These are phyloP conservation scores for Ictalurus punctatus DNA, from an alignment of 2,113 vertebrate species.

Conservation along the genomic window DNA sequence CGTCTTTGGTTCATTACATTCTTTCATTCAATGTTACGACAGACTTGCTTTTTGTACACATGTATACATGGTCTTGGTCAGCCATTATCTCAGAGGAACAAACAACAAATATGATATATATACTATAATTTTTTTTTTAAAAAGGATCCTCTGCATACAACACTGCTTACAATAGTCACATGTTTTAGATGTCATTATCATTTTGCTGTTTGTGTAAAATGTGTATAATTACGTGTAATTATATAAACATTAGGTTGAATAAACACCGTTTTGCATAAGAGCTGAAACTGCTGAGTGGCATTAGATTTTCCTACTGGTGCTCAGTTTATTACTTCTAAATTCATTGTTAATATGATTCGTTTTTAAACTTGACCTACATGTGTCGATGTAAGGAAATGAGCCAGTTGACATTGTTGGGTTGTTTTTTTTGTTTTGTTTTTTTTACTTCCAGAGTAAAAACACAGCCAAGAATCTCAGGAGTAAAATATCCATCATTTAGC, in stretches of 20 bases:
- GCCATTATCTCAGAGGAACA: background rate
- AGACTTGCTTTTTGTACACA: background rate
- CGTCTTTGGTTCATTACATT: background rate
- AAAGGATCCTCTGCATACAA: background rate
- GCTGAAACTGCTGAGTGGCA: background rate
- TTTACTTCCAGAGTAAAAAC: background rate
- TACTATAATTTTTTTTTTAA: background rate
- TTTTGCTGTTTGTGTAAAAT: background rate
- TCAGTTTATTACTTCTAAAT: background rate
- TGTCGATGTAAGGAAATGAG: background rate
- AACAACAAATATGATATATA: background rate
- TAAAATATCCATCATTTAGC: background rate
- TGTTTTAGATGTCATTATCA: background rate
- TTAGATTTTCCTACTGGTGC: background rate
- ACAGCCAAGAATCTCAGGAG: conserved; percentile 1
- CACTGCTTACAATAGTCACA: background rate
- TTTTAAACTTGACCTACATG: background rate
- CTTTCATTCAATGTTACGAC: background rate
- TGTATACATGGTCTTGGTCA: background rate
- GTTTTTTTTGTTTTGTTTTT: background rate
- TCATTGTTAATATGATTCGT: background rate
- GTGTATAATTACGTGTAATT: background rate
- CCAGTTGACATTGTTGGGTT: background rate
- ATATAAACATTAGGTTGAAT: background rate
- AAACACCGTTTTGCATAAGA: background rate